Conservation (phyloP, 2,797 vertebrate species). For the Propithecus deckenii region DNA sequence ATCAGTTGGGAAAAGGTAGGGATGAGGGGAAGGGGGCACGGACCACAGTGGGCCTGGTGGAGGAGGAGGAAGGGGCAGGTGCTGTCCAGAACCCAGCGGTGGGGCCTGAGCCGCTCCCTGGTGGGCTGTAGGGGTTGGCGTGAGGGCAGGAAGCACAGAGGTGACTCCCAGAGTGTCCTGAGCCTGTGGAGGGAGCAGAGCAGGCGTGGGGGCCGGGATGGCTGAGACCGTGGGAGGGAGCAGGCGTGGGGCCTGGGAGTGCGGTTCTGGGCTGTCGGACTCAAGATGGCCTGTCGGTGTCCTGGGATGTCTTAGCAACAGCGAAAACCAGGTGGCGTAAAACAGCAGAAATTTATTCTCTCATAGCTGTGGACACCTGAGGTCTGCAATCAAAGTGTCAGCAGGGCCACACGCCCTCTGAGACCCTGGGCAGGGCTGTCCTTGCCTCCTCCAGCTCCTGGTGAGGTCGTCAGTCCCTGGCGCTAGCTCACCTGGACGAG, state of each 20-base stretch:
- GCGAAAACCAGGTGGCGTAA: not conserved
- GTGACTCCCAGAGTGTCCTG: not conserved
- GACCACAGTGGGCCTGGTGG: accelerated
- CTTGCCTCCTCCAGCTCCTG: not conserved
- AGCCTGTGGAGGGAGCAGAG: no score
- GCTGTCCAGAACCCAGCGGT: not conserved
- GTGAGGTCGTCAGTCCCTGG: accelerated
- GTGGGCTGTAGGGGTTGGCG: no score
- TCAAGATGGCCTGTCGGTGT: not conserved
- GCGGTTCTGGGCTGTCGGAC: accelerated
- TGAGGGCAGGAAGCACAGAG: not conserved
- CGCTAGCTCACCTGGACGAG: accelerated
- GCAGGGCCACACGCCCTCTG: not conserved
- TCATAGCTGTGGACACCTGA: no score
- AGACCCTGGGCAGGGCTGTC: not conserved
- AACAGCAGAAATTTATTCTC: not conserved
- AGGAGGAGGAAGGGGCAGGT: not conserved
- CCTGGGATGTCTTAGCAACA: not conserved
- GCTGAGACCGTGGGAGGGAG: not conserved
- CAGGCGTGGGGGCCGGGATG: not conserved
- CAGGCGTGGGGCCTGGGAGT: not conserved
- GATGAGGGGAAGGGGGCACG: accelerated
- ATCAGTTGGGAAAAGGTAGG: not conserved
- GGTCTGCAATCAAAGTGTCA: not conserved
- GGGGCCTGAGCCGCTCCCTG: accelerated